Evolutionary conservation across 2,797 vertebrate species (phyloP).

Genomic region (Muscicapa comitata): DNA sequence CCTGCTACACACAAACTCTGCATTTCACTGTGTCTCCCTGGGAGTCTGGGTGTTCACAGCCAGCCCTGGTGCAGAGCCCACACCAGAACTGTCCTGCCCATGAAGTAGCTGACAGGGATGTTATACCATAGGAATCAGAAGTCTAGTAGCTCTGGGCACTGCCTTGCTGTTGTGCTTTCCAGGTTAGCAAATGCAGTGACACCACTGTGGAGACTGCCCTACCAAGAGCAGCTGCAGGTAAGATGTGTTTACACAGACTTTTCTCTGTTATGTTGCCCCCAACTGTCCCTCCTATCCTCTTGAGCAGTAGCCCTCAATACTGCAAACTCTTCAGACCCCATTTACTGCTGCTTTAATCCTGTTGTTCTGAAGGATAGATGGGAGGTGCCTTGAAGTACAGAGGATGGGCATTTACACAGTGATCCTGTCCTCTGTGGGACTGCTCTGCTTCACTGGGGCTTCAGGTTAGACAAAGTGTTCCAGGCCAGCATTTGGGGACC

Average conservation of each 20-base stretch:
- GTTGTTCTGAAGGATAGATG: background rate
- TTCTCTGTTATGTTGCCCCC: background rate
- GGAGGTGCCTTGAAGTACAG: background rate
- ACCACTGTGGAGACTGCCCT: conserved; percentile 85
- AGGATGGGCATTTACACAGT: background rate
- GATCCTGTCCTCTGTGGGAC: background rate
- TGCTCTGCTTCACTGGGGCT: background rate
- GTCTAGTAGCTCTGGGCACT: background rate
- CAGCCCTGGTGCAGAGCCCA: background rate
- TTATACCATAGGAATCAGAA: background rate
- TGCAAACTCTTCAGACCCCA: background rate
- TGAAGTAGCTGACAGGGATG: background rate
- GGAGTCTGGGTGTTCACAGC: background rate
- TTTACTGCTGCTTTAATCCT: background rate
- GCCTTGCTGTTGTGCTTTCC: background rate
- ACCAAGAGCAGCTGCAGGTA: conserved; percentile 82
- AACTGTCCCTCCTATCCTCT: background rate
- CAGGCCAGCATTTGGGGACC: background rate
- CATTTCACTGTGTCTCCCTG: background rate
- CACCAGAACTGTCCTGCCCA: background rate
- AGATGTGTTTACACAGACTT: background rate
- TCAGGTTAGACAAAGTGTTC: background rate
- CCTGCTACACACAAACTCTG: background rate
- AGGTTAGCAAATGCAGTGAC: conserved; percentile 79
- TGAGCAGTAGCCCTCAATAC: background rate